Conservation (phyloP, 2,888 invertebrate genomes). For the Andrena dorsata region DNA sequence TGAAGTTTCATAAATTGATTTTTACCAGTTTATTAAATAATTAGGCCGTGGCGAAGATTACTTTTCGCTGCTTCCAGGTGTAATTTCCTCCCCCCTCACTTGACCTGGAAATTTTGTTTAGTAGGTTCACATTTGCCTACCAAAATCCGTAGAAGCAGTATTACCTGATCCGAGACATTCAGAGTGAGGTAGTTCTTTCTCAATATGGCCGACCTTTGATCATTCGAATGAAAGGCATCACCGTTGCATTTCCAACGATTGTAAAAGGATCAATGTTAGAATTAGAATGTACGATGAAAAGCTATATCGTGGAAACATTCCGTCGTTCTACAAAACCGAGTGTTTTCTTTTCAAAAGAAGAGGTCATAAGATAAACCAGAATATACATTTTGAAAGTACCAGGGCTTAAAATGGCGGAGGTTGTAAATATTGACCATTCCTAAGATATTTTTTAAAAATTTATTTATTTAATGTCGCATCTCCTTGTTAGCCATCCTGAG, state of each 20-base stretch:
- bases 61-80: not conserved
- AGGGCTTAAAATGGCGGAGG: no score
- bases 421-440: no score
- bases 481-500: no score
- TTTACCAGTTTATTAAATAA: slow-evolving; percentile 16
- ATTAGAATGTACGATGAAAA: slow-evolving; percentile 36
- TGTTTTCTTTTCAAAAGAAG: not conserved
- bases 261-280: slow-evolving; percentile 33
- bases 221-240: slow-evolving; percentile 53
- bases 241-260: slow-evolving; percentile 46
- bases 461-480: no score
- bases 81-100: not conserved
- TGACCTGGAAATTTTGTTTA: slow-evolving; percentile 23
- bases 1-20: not conserved
- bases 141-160: not conserved
- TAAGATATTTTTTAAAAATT: no score
- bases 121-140: slow-evolving; percentile 3
- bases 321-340: not conserved
- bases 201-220: slow-evolving; percentile 41
- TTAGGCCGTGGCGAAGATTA: slow-evolving; percentile 8
- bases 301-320: slow-evolving; percentile 25
- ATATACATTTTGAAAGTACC: no score
- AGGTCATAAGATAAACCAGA: no score
- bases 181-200: slow-evolving; percentile 28
- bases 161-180: slow-evolving; percentile 23